Evolutionary conservation across 1,140 invertebrate genomes (phyloP).

Genomic region (Hypothenemus hampei): DNA sequence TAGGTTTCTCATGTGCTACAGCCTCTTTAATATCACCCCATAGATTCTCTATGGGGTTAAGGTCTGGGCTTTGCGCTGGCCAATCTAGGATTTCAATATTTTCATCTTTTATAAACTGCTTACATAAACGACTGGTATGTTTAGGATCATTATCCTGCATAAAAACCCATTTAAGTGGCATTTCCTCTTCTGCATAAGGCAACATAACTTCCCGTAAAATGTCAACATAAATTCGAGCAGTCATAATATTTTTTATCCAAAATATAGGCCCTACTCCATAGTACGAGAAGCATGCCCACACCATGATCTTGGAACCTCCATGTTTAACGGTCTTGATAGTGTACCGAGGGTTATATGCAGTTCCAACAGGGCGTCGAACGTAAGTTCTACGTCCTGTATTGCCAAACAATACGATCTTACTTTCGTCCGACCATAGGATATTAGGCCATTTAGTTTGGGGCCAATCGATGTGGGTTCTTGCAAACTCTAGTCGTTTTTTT

Average conservation of each 20-base stretch:
- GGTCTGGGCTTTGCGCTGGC: background rate
- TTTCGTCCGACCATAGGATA: background rate
- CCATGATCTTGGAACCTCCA: background rate
- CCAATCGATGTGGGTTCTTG: background rate
- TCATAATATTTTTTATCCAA: slow-evolving; percentile 1
- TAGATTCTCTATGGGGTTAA: background rate
- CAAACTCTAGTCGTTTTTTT: background rate
- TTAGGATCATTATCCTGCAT: slow-evolving; percentile 44
- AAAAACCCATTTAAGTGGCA: slow-evolving; percentile 33
- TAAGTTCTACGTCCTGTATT: background rate
- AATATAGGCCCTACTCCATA: slow-evolving; percentile 2
- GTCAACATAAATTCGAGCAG: background rate
- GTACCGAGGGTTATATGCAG: background rate
- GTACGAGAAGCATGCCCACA: slow-evolving; percentile 3
- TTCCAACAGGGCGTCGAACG: background rate
- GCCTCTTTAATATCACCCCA: background rate
- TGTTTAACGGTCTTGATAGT: background rate
- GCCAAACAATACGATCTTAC: background rate
- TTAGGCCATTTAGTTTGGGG: background rate
- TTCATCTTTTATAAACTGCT: background rate
- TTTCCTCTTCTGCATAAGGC: slow-evolving; percentile 30
- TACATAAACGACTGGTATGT: slow-evolving; percentile 23
- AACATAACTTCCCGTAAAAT: slow-evolving; percentile 18
- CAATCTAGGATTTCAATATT: background rate
- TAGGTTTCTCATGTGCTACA: background rate